Base-by-base conservation (phyloP, 2,113 vertebrate species). In the Phyllostomus hastatus region DNA sequence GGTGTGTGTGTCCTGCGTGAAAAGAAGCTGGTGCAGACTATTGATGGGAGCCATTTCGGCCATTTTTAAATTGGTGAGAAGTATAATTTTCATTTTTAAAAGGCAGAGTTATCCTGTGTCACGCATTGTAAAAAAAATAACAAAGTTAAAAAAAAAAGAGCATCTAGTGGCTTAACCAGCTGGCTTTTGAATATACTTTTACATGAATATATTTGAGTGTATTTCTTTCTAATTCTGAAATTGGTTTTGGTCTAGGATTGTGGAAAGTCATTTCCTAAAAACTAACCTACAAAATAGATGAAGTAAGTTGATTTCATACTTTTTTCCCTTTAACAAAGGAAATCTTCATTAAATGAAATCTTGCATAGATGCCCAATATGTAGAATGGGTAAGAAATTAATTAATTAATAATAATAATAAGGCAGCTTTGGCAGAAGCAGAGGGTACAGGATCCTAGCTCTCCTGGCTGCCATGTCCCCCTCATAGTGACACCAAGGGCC, bases 191-290 rank as follows among this genome's bases (percentile, higher is more conserved):
- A 66, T 70, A 54, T 43, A 24, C 72, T 48, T 84, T 91, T 75
- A 48, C 52, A 86, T 59, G 85, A 48, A 89, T 43, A 35, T 50
- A 78, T 90, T 72, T 88, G 70, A 88, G 50, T 70, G 12, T 78
- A 31, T 69, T 80, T 72, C 81, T 84, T 85, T 76, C 38, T 94
- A 94, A 69, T 88, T 90, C 26, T 52, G 50, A 95, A 76, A 61
- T 57, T 20, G 61, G 19, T 38, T 92, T 95, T 90, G 64, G 8
- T 59, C 41, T 93, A 85, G 46, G 59, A 35, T 72, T 43, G 15
- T 61, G 7, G 26, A 4, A 72, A 82, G 8, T 57, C 3, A 91
- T 54, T 91, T 86, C 10, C 67, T 78, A 76, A 38, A 88, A 86
- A 93, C 79, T 50, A 38, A 90, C 52, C 3, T 69, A 19, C 69